These are phyloP conservation scores for Pogoniulus pusillus DNA, from an alignment of 2,797 vertebrate genomes.

Conservation along the genomic window DNA sequence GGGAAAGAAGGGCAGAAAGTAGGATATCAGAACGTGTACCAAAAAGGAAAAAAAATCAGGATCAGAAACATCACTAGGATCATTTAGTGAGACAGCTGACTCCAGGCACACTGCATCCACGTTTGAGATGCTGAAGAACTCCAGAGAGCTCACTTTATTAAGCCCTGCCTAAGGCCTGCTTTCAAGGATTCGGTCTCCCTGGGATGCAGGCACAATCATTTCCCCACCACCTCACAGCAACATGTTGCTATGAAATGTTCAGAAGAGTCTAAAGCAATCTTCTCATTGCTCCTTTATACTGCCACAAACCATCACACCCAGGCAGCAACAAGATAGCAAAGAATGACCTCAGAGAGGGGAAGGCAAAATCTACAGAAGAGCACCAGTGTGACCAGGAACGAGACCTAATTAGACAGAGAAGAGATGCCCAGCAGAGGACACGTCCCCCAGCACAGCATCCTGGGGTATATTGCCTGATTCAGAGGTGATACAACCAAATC, in stretches of 20 bases:
- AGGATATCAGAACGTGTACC: background rate
- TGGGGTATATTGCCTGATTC: background rate
- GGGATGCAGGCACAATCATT: background rate
- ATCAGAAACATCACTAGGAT: background rate
- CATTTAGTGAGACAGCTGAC: background rate
- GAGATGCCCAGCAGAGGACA: background rate
- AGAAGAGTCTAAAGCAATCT: background rate
- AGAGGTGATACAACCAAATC: fast-evolving
- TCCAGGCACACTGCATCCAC: background rate
- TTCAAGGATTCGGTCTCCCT: background rate
- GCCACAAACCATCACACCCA: background rate
- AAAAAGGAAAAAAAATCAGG: background rate
- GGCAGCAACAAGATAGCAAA: background rate
- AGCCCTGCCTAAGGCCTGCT: background rate
- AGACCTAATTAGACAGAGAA: background rate
- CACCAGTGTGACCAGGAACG: background rate
- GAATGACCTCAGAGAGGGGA: background rate
- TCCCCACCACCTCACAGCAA: background rate
- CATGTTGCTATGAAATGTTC: background rate
- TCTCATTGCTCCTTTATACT: background rate
- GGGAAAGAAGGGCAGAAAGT: background rate
- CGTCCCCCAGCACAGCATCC: background rate
- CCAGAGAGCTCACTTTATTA: background rate
- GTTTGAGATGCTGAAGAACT: background rate
- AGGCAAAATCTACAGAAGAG: background rate